phyloP scores from a whole-genome alignment of 1,140 invertebrate species.

The Artemia franciscana region DNA sequence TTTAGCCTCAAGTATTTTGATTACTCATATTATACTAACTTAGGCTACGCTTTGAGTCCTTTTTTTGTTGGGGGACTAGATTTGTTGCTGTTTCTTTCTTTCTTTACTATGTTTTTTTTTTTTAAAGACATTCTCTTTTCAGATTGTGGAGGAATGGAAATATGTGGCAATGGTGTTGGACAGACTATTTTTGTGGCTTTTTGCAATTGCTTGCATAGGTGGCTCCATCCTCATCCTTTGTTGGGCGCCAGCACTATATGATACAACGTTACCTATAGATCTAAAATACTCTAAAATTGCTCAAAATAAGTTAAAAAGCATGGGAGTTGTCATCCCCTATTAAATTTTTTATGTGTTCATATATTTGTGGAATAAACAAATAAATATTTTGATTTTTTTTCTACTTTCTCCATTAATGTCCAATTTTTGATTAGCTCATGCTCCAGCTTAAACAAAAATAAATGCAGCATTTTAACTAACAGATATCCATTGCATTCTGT shows the following conservation, averaged over 20 bases:
- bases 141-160: slow-evolving; percentile 91
- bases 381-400: too few relatives aligned
- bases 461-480: too few relatives aligned
- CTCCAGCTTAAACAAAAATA: too few relatives aligned
- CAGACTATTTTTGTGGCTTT: slow-evolving; percentile 87
- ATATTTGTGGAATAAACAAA: neutral
- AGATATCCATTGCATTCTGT: too few relatives aligned
- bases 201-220: slow-evolving; percentile 74
- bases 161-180: slow-evolving; percentile 96
- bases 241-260: slow-evolving; percentile 64
- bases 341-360: neutral
- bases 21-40: too few relatives aligned
- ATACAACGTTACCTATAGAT: slow-evolving; percentile 66
- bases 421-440: too few relatives aligned
- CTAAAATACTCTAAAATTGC: slow-evolving; percentile 55
- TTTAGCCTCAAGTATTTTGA: too few relatives aligned
- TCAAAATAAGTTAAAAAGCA: slow-evolving; percentile 25
- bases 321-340: neutral
- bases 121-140: slow-evolving; percentile 12
- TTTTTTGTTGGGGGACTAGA: neutral
- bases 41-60: too few relatives aligned
- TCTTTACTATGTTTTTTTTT: neutral
- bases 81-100: neutral
- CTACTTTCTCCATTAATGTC: too few relatives aligned
- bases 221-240: slow-evolving; percentile 71